Percentiles rank a stretch among this genome's conserved stretches.
These are phyloP conservation scores for Anguilla japonica DNA, from an alignment of 2,113 vertebrate genomes.

Conservation along the genomic window DNA sequence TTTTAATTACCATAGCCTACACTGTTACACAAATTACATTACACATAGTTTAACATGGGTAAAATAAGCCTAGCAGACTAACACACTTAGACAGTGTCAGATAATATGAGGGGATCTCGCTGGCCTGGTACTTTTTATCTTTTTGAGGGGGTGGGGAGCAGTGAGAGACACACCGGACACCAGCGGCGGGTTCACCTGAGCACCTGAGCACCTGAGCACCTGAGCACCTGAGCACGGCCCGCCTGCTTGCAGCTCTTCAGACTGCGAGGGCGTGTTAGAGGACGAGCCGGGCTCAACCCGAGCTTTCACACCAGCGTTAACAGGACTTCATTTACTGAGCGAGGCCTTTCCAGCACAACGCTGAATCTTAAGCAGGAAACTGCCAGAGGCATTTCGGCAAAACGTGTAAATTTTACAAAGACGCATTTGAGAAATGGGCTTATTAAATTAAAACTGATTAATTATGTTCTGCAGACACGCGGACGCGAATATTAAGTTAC, in stretches of 20 bases:
- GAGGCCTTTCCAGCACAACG: slow-evolving; percentile 48
- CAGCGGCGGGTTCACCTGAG: neutral
- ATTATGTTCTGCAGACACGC: slow-evolving; percentile 62
- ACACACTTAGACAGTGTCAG: neutral
- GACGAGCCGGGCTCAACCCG: slow-evolving; percentile 48
- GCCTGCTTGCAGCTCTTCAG: neutral
- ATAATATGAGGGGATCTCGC: slow-evolving; percentile 5
- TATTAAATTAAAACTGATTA: slow-evolving; percentile 72
- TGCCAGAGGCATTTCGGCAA: slow-evolving; percentile 63
- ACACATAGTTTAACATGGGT: neutral
- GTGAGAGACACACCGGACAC: neutral
- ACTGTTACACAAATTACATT: neutral
- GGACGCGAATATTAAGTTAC: slow-evolving; percentile 57
- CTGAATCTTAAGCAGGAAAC: slow-evolving; percentile 56
- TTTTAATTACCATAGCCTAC: slow-evolving; percentile 3
- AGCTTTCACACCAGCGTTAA: slow-evolving; percentile 40
- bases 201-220: neutral
- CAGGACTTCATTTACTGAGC: slow-evolving; percentile 54
- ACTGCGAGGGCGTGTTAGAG: slow-evolving; percentile 32
- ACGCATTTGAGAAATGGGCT: slow-evolving; percentile 68
- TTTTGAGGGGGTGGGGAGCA: neutral
- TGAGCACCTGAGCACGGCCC: neutral
- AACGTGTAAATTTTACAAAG: slow-evolving; percentile 64
- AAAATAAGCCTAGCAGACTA: neutral
- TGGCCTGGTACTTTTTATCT: neutral